These are phyloP conservation scores for Zenarchopterus dispar DNA, from an alignment of 2,797 vertebrate genomes.

Conservation along the genomic window DNA sequence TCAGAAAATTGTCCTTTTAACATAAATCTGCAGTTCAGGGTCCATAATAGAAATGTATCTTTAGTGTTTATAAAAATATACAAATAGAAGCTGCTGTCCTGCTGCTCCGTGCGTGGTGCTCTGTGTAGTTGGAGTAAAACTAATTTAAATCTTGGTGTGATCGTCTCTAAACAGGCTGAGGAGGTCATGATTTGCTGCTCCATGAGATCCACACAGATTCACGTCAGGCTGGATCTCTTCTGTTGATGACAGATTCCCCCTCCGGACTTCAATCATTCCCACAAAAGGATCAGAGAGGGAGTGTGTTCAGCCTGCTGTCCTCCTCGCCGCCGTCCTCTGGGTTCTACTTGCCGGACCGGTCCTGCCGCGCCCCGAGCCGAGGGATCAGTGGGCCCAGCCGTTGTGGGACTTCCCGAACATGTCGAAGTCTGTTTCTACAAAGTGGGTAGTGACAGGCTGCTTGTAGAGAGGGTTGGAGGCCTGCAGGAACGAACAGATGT, in stretches of 20 bases:
- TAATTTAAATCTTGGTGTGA: too few species aligned
- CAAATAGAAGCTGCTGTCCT: constrained; percentile 56
- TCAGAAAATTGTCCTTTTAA: constrained; percentile 52
- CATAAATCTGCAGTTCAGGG: constrained; percentile 27
- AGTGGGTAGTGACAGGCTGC: constrained; percentile 89
- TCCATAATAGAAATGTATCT: constrained; percentile 55
- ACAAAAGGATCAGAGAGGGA: constrained; percentile 17
- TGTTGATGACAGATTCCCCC: neutral
- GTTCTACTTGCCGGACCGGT: constrained; percentile 73
- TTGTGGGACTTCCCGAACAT: constrained; percentile 91
- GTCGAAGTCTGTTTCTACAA: constrained; percentile 88
- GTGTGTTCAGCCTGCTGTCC: constrained; percentile 22
- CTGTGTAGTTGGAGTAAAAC: constrained; percentile 18
- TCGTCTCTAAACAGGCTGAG: constrained; percentile 12
- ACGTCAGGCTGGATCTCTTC: constrained; percentile 5
- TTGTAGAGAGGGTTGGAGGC: constrained; percentile 97
- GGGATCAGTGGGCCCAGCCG: constrained; percentile 89
- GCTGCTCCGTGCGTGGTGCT: constrained; percentile 26
- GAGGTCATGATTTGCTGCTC: constrained; percentile 11
- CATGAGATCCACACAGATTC: neutral
- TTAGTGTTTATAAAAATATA: constrained; percentile 73
- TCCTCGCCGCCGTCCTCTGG: constrained; percentile 29
- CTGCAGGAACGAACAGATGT: constrained; percentile 63
- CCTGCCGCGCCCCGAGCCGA: constrained; percentile 70
- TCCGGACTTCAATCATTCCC: too few species aligned